Evolutionary conservation across 2,797 vertebrate species (phyloP), one percentile per base, ranked within the genome.

Genomic region (Synanceia verrucosa): DNA sequence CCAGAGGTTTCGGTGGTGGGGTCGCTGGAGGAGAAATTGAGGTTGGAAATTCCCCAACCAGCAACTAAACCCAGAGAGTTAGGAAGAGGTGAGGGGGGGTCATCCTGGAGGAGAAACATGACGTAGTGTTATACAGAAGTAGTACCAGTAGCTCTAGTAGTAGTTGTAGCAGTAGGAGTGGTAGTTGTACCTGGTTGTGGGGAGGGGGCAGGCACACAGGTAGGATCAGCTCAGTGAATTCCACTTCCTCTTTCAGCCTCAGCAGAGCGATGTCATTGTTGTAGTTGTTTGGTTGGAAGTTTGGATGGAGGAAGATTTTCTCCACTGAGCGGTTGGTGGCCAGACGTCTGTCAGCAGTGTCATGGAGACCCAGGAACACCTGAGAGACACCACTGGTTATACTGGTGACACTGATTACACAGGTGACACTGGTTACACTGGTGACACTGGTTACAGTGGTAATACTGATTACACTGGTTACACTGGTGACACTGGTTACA

Each of bases 251-350:
- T 48, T 82, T 94, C 79, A 99, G 93, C 88, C 91, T 95, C 29
- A 99, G 92, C 86, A 99, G 85, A 2, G 98, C 98, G 0, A 99
- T 96, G 89, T 99, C 98, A 0, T 99, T 95, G 90, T 99, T 94
- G 85, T 98, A 99, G 91, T 96, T 98, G 76, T 94, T 88, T 31
- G 97, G 96, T 66, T 97, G 93, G 65, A 99, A 99, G 23, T 94
- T 86, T 0, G 96, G 96, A 0, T 99, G 97, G 37, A 99, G 95
- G 39, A 97, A 31, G 44, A 99, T 93, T 14, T 41, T 82, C 44
- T 95, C 93, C 9, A 97, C 96, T 0, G 94, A 94, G 24, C 94
- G 90, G 63, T 92, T 95, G 58, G 95, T 76, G 0, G 96, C 94
- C 6, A 73, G 73, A 3, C 84, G 90, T 53, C 95, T 95, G 76